Evolutionary conservation across 2,797 vertebrate genomes (phyloP), one percentile per base, ranked within the genome.

Genomic region (Sardinella longiceps): DNA sequence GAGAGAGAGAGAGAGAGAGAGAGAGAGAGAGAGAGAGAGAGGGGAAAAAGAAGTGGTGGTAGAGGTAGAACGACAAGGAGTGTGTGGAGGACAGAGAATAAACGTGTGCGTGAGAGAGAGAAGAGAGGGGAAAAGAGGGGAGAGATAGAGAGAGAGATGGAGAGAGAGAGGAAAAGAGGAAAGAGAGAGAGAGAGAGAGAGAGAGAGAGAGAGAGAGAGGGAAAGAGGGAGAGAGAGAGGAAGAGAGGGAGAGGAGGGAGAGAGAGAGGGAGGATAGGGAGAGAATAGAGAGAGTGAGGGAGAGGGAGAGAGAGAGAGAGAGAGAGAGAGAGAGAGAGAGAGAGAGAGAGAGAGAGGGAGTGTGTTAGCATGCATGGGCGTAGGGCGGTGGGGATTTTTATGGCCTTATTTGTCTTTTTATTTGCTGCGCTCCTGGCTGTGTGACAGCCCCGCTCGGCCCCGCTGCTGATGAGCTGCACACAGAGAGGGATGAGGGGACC

Each of bases 351-450:
- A 81, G 53, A 83, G 66, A 58, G 56, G 0, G 46, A 83, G 87
- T 86, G 84, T 91, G 95, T 95, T 95, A 95, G 94, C 94, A 96
- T 96, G 94, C 94, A 94, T 93, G 90, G 93, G 93, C 93, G 93
- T 93, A 93, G 89, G 88, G 88, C 93, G 93, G 92, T 92, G 89
- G 89, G 88, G 89, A 83, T 82, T 93, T 95, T 95, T 95, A 95
- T 95, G 91, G 92, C 90, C 91, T 89, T 93, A 95, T 95, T 95
- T 95, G 95, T 95, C 94, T 95, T 93, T 95, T 95, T 94, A 95
- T 95, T 94, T 94, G 93, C 93, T 91, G 90, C 88, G 90, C 92
- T 93, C 92, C 91, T 92, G 89, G 92, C 90, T 93, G 90, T 92
- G 91, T 95, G 93, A 94, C 94, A 95, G 92, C 90, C 86, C 90